Evolutionary conservation across 2,797 vertebrate species (phyloP), one percentile per base, ranked within the genome.

Genomic region (Ispidina picta): DNA sequence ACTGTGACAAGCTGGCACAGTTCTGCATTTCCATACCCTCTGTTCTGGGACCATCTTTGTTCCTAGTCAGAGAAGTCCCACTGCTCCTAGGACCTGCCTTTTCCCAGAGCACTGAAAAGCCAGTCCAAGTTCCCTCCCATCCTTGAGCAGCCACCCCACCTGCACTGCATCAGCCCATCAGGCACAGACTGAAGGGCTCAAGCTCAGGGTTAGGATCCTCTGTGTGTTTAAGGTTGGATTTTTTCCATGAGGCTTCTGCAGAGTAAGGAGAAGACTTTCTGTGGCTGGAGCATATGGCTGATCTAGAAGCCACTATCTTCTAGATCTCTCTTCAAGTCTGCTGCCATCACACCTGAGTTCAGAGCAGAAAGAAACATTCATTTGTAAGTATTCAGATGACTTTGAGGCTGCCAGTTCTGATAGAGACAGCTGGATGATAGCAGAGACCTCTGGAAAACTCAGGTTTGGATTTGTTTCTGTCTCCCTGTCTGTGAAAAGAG

Each of bases 111-210:
- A 15, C 25, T 49, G 25, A 70, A 75, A 35, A 48, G 3, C 41
- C 49, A 29, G 1, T 39, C 15, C 1, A 71, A 86, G 83, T 59
- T 69, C 16, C 16, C 28, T 51, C 31, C 22, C 60, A 0, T 19
- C 46, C 35, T 41, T 64, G 43, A 26, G 37, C 26, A 92, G 49
- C 33, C 3, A 0, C 13, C 20, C 9, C 18, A 35, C 21, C 70
- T 37, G 7, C 37, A 25, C 20, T 2, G 1, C 6, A 3, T n/a
- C 48, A 55, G 12, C 44, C 69, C 9, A 8, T n/a, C 5, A 1
- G 39, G 48, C 21, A 17, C n/a, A 54, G 69, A 52, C 5, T 12
- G 15, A 41, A 65, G 64, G 46, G 14, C 55, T 77, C 31, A n/a
- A 12, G 23, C 17, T 64, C 1, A 1, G 35, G 22, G 6, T 76